phyloP scores from a whole-genome alignment of 2,888 invertebrate species.

The Cheilosia urbana region DNA sequence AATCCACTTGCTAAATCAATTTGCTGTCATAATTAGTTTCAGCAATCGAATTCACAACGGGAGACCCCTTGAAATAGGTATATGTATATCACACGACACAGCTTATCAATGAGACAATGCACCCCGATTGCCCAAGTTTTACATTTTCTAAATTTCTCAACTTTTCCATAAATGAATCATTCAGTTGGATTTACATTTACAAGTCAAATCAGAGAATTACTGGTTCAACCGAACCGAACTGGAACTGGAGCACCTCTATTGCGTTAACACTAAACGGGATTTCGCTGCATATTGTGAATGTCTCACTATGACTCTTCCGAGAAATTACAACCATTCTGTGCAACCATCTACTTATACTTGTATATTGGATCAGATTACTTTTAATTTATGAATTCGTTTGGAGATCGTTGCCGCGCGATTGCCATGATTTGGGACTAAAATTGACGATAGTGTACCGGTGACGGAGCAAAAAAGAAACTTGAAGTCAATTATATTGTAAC shows the following conservation, averaged over 20 bases:
- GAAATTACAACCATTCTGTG: background rate
- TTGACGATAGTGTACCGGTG: background rate
- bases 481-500: conserved; percentile 42
- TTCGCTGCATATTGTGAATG: background rate
- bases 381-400: conserved; percentile 54
- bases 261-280: background rate
- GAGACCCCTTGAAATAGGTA: too few relatives aligned
- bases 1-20: too few relatives aligned
- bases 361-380: conserved; percentile 42
- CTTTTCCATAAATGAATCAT: conserved; percentile 10
- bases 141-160: background rate
- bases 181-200: conserved; percentile 10
- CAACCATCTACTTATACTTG: background rate
- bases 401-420: conserved; percentile 46
- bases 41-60: too few relatives aligned
- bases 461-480: conserved; percentile 3
- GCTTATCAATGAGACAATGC: too few relatives aligned
- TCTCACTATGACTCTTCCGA: conserved; percentile 14
- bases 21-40: too few relatives aligned
- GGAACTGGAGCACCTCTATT: conserved; percentile 14
- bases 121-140: too few relatives aligned
- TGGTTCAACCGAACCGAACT: conserved; percentile 11
- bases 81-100: too few relatives aligned
- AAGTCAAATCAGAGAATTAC: conserved; percentile 16
- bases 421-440: conserved; percentile 27